Evolutionary conservation across 2,113 vertebrate genomes (phyloP), one percentile per base, ranked within the genome.

Genomic region (Misgurnus anguillicaudatus): DNA sequence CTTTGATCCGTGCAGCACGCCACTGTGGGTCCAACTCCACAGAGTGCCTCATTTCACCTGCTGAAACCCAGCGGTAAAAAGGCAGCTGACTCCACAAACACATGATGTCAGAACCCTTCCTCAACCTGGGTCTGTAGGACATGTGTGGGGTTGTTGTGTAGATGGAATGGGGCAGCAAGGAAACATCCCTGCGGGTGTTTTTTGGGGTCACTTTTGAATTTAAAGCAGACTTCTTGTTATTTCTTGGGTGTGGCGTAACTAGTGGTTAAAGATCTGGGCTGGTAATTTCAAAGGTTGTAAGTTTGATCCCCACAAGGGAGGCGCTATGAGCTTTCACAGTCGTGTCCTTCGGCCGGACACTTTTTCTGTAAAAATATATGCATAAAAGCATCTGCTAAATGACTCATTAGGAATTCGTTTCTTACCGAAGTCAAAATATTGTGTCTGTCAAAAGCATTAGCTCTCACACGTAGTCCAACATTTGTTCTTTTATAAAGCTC

Each of bases 41-140:
- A 83, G 75, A 83, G 78, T 85, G 91, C 92, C 89, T 92, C 75
- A 79, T 93, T 95, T 94, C 92, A 91, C 87, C 89, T 92, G 90
- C 85, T 92, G 92, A 91, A 94, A 93, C 86, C 75, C 77, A 58
- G 57, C 11, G 47, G 69, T 85, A 24, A 55, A 31, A 81, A 67
- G 84, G 80, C 82, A 84, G 57, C 86, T 80, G 48, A 55, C 82
- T 80, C 71, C 93, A 88, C 89, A 93, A 94, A 94, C 93, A 94
- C 85, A 95, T 94, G 93, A 94, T 90, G 92, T 94, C 93, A 95
- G 87, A 79, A 87, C 79, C 85, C 76, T 81, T 89, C 87, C 89
- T 90, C 0, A 76, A 80, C 81, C 87, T 82, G 87, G 89, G 87
- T 82, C 80, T 82, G 70, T 55, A 75, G 83, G 83, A 87, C 88